Evolutionary conservation across 2,888 invertebrate genomes (phyloP).

Genomic region (Chironomus riparius): DNA sequence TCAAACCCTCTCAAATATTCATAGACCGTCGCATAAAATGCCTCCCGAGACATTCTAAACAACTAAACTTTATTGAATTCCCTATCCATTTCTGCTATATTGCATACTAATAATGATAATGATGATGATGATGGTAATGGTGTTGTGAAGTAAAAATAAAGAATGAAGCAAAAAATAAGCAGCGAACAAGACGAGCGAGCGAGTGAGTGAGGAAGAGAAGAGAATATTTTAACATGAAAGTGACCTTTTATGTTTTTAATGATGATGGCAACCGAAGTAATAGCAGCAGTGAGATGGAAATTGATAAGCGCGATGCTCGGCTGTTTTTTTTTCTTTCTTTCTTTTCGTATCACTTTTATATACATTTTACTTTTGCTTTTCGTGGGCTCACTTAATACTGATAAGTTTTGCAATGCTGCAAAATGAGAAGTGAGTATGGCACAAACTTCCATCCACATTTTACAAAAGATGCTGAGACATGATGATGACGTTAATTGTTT

Average conservation of each 20-base stretch:
- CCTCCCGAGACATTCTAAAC: no score
- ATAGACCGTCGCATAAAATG: no score
- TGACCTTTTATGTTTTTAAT: conserved; percentile 26
- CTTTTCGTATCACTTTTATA: neutral
- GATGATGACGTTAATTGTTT: conserved; percentile 25
- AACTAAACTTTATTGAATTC: neutral
- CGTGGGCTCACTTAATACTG: neutral
- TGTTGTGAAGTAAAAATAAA: neutral
- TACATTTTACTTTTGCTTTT: neutral
- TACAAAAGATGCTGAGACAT: neutral
- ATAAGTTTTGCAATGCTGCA: neutral
- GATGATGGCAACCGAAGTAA: conserved; percentile 1
- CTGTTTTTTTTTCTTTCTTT: neutral
- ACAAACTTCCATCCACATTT: neutral
- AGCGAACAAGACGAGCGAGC: neutral
- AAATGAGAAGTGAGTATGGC: neutral
- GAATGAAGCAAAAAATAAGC: no score
- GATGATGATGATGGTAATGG: neutral
- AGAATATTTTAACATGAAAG: conserved; percentile 17
- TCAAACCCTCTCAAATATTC: no score
- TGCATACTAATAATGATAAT: neutral
- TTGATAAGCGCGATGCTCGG: conserved; percentile 16
- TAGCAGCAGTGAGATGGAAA: conserved; percentile 14
- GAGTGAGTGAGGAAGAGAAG: neutral
- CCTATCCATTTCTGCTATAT: neutral